Percentiles rank a stretch among this genome's conserved stretches.
Conservation (phyloP, 2,888 invertebrate genomes). For the Eupithecia insigniata region DNA sequence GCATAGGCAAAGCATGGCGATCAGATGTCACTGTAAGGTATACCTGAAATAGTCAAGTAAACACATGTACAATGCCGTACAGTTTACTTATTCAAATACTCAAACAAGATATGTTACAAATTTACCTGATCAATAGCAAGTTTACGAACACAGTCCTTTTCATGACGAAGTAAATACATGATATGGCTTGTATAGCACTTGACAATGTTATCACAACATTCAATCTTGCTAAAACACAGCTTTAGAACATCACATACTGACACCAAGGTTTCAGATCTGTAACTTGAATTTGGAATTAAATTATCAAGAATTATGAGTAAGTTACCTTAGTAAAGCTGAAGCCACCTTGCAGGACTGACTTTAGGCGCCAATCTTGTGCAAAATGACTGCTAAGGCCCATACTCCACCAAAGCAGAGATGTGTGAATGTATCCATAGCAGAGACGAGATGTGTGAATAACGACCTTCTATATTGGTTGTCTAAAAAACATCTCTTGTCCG, state of each 20-base stretch:
- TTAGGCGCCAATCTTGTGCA: neutral
- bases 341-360: neutral
- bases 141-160: slow-evolving; percentile 84
- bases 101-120: neutral
- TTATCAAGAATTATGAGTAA: neutral
- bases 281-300: neutral
- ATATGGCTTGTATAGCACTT: slow-evolving; percentile 84
- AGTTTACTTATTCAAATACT: neutral
- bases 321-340: neutral
- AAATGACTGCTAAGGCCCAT: neutral
- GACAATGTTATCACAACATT: slow-evolving; percentile 82
- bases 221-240: slow-evolving; percentile 83
- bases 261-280: slow-evolving; percentile 48
- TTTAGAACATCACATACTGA: slow-evolving; percentile 54
- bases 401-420: too few relatives aligned
- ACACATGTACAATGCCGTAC: neutral
- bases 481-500: too few relatives aligned
- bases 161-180: slow-evolving; percentile 86
- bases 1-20: slow-evolving; percentile 65
- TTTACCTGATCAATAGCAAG: slow-evolving; percentile 86
- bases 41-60: slow-evolving; percentile 58
- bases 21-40: slow-evolving; percentile 62
- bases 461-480: too few relatives aligned
- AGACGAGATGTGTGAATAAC: too few relatives aligned
- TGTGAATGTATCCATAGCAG: too few relatives aligned